phyloP scores from a whole-genome alignment of 2,888 invertebrate genomes.

The Sarcophaga carnaria region DNA sequence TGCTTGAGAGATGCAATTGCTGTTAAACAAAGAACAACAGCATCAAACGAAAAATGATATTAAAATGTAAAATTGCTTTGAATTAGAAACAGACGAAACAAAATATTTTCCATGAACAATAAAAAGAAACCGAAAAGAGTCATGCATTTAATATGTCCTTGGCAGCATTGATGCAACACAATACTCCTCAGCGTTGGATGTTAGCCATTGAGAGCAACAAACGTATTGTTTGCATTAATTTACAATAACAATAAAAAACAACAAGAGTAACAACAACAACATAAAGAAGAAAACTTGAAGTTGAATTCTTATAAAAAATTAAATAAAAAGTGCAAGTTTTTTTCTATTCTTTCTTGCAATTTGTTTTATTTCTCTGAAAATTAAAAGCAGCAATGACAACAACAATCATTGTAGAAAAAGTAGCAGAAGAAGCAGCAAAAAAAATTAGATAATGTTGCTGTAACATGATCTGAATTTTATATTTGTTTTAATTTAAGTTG shows the following conservation, averaged over 20 bases:
- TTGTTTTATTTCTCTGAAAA: constrained; percentile 33
- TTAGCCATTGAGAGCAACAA: constrained; percentile 44
- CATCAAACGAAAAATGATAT: constrained; percentile 20
- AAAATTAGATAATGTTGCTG: constrained; percentile 69
- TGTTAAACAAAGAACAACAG: background rate
- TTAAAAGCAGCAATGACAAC: constrained; percentile 30
- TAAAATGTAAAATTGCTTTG: no score
- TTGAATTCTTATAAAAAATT: constrained; percentile 13
- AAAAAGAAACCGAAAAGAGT: background rate
- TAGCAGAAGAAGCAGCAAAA: background rate
- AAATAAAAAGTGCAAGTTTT: constrained; percentile 21
- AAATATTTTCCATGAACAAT: background rate
- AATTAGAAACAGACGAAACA: background rate
- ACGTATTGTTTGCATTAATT: constrained; percentile 58
- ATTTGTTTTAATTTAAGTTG: constrained; percentile 60
- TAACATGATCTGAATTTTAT: constrained; percentile 70
- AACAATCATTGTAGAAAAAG: background rate
- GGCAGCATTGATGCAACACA: constrained; percentile 57
- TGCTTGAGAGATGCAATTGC: background rate
- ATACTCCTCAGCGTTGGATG: constrained; percentile 12
- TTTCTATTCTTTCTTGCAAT: background rate
- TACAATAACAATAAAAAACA: constrained; percentile 31
- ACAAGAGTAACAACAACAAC: no score
- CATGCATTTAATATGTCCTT: constrained; percentile 64
- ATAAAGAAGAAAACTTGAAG: no score